These are phyloP conservation scores for Saturnia pavonia DNA, from an alignment of 2,888 invertebrate genomes.

Conservation along the genomic window DNA sequence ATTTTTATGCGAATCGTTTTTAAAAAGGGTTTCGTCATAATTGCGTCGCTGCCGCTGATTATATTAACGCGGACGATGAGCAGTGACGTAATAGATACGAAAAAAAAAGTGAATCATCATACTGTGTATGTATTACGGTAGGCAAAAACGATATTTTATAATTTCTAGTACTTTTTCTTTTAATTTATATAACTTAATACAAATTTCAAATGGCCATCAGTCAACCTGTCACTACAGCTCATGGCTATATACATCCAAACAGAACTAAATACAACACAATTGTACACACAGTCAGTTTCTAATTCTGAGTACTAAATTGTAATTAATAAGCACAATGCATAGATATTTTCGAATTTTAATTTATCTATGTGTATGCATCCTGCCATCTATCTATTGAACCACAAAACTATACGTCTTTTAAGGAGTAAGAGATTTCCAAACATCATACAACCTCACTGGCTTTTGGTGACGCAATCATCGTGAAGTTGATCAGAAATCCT, in stretches of 20 bases:
- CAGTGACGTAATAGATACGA: constrained; percentile 35
- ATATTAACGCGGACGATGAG: constrained; percentile 70
- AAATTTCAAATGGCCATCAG: no score
- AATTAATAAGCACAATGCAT: no score
- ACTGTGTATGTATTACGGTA: neutral
- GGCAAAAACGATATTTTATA: neutral
- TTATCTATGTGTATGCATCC: neutral
- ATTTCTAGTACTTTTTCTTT: neutral
- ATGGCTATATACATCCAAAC: neutral
- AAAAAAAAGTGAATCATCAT: constrained; percentile 12
- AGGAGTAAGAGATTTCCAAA: neutral
- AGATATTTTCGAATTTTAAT: no score
- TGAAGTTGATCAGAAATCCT: neutral
- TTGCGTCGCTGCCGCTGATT: constrained; percentile 75
- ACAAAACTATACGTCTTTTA: neutral
- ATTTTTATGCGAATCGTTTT: constrained; percentile 81
- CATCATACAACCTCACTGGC: no score
- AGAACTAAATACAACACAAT: neutral
- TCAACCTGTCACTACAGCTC: no score
- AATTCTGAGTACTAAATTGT: no score
- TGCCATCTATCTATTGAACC: neutral
- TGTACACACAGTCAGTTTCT: no score
- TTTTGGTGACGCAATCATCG: no score
- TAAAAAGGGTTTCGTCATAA: constrained; percentile 81
- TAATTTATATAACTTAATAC: neutral